Evolutionary conservation across 2,797 vertebrate species (phyloP), one percentile per base, ranked within the genome.

Genomic region (Scomberomorus guttatus): DNA sequence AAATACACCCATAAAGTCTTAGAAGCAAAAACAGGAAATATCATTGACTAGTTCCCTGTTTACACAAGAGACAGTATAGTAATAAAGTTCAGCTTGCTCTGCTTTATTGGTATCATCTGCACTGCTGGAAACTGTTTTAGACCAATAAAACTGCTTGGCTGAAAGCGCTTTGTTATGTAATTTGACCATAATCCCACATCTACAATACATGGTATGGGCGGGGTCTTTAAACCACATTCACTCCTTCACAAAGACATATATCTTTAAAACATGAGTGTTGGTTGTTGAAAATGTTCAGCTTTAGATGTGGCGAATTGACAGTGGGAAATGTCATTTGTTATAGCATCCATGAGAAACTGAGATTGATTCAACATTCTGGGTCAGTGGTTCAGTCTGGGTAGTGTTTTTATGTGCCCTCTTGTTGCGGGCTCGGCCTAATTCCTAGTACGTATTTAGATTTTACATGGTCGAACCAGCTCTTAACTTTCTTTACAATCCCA

Each of bases 121-220:
- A 72, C 48, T 57, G 61, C 68, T 86, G 75, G 72, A 78, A 88
- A 78, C 84, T 63, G 68, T 81, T 85, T 72, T 24, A 68, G 65
- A 75, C 74, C 46, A 77, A 77, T 75, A 81, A 81, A 86, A 82
- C 22, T 18, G 48, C 70, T 72, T 80, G 64, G 80, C 62, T 73
- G 22, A 83, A 78, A 77, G 62, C 24, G n/a, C 39, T 39, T 20
- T 44, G 55, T 77, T 83, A 67, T 75, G 59, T 60, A 76, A 86
- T 70, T 61, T 44, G 63, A 46, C 71, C 70, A 58, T 79, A 79
- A 87, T 75, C 77, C 58, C 32, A 79, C 72, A 88, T 89, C 52
- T 71, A 56, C 52, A 73, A 18, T 44, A 27, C 27, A 55, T 5
- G 68, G 64, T 14, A 24, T 2, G 10, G 68, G 56, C 1, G n/a